Conservation (phyloP, 2,113 vertebrate species). For the Corydoras maculifer region DNA sequence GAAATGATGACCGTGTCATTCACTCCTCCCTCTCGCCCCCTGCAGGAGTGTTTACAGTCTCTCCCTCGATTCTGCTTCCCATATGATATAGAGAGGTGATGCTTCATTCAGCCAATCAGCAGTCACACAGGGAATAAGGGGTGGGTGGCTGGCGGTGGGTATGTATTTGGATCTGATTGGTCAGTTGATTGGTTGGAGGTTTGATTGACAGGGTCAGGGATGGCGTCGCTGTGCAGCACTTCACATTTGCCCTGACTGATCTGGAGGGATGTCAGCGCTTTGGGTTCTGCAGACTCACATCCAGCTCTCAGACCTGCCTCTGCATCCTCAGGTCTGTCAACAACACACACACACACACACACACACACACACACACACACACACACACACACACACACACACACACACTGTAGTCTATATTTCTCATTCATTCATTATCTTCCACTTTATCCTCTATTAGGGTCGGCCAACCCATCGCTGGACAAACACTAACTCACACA, state of each 20-base stretch:
- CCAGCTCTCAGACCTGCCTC: constrained; percentile 70
- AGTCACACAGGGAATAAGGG: too few species aligned
- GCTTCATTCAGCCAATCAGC: too few species aligned
- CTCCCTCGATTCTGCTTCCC: constrained; percentile 85
- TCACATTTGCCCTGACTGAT: constrained; percentile 85
- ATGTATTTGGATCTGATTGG: not conserved
- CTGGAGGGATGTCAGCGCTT: constrained; percentile 79
- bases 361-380: too few species aligned
- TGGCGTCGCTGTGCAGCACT: constrained; percentile 72
- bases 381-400: too few species aligned
- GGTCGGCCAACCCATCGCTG: too few species aligned
- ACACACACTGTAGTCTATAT: too few species aligned
- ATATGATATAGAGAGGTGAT: constrained; percentile 77
- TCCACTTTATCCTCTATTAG: too few species aligned
- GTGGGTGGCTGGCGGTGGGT: too few species aligned
- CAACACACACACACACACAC: too few species aligned
- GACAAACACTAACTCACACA: too few species aligned
- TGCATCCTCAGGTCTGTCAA: constrained; percentile 77
- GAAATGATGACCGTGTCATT: not conserved
- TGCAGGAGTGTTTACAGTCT: constrained; percentile 69
- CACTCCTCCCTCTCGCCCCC: not conserved
- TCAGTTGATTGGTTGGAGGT: not conserved
- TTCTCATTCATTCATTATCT: too few species aligned
- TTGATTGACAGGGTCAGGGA: constrained; percentile 60
- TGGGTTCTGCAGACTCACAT: constrained; percentile 81